Percentiles rank a stretch among this genome's conserved stretches.
These are phyloP conservation scores for Napeogenes inachia DNA, from an alignment of 2,888 invertebrate species.

Conservation along the genomic window DNA sequence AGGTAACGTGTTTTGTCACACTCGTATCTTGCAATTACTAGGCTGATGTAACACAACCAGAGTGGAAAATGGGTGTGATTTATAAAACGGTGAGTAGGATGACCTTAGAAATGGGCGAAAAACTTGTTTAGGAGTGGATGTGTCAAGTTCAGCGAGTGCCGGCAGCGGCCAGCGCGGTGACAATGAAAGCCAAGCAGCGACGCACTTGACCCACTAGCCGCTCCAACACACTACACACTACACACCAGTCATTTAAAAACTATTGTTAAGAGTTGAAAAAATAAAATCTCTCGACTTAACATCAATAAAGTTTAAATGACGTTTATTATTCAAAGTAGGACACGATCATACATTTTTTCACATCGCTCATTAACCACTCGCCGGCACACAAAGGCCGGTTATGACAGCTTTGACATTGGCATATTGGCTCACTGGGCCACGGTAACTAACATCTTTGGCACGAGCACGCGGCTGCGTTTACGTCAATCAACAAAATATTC, in stretches of 20 bases:
- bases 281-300: not conserved
- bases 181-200: slow-evolving; percentile 76
- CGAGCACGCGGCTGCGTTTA: slow-evolving; percentile 49
- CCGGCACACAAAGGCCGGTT: slow-evolving; percentile 35
- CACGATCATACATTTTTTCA: slow-evolving; percentile 20
- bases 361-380: slow-evolving; percentile 29
- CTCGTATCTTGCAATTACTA: slow-evolving; percentile 61
- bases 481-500: slow-evolving; percentile 60
- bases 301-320: slow-evolving; percentile 8
- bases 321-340: slow-evolving; percentile 13
- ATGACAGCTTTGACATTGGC: slow-evolving; percentile 69
- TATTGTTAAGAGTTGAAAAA: not conserved
- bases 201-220: slow-evolving; percentile 75
- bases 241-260: not conserved
- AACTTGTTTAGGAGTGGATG: slow-evolving; percentile 60
- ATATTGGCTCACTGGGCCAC: slow-evolving; percentile 61
- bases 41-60: slow-evolving; percentile 57
- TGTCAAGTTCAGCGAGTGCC: slow-evolving; percentile 70
- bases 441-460: slow-evolving; percentile 49
- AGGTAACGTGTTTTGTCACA: slow-evolving; percentile 71
- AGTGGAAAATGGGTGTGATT: slow-evolving; percentile 26
- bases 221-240: slow-evolving; percentile 61
- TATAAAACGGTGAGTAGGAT: slow-evolving; percentile 26
- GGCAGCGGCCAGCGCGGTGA: slow-evolving; percentile 44
- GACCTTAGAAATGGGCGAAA: slow-evolving; percentile 55